phyloP scores from a whole-genome alignment of 1,140 invertebrate genomes.

The Manduca sexta region DNA sequence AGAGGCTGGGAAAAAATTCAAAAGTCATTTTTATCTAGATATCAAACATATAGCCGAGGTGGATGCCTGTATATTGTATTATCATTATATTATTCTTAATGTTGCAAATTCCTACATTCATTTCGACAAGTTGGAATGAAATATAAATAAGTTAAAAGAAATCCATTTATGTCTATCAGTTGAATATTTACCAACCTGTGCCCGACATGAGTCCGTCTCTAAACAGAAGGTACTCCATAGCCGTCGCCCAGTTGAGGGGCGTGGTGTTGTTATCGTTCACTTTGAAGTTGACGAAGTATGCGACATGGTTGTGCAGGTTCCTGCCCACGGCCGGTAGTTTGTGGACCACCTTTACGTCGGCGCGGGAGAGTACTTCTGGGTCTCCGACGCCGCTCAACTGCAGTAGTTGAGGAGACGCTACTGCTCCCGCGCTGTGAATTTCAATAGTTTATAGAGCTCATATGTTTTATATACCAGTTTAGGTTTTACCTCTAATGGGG shows the following conservation, averaged over 20 bases:
- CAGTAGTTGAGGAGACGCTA: conserved; percentile 88
- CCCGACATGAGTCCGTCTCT: conserved; percentile 89
- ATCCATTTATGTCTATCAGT: too few relatives aligned
- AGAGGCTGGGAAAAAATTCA: too few relatives aligned
- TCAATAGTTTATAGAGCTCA: too few relatives aligned
- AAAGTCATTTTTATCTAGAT: too few relatives aligned
- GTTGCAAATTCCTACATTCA: too few relatives aligned
- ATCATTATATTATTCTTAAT: too few relatives aligned
- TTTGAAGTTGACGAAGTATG: conserved; percentile 83
- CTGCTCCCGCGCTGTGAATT: conserved; percentile 76
- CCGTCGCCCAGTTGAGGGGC: conserved; percentile 89
- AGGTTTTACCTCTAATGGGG: too few relatives aligned
- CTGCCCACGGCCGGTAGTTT: conserved; percentile 88
- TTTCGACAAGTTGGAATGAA: too few relatives aligned
- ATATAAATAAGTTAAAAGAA: too few relatives aligned
- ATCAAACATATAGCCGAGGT: too few relatives aligned
- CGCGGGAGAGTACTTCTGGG: conserved; percentile 79
- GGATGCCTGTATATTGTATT: too few relatives aligned
- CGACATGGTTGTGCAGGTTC: conserved; percentile 92
- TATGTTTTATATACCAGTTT: too few relatives aligned
- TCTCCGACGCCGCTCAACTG: conserved; percentile 89
- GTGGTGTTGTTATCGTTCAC: conserved; percentile 88
- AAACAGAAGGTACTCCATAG: conserved; percentile 89
- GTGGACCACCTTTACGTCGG: conserved; percentile 79
- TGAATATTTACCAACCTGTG: conserved; percentile 73